phyloP scores from a whole-genome alignment of 2,113 vertebrate genomes.

The Prolemur simus region DNA sequence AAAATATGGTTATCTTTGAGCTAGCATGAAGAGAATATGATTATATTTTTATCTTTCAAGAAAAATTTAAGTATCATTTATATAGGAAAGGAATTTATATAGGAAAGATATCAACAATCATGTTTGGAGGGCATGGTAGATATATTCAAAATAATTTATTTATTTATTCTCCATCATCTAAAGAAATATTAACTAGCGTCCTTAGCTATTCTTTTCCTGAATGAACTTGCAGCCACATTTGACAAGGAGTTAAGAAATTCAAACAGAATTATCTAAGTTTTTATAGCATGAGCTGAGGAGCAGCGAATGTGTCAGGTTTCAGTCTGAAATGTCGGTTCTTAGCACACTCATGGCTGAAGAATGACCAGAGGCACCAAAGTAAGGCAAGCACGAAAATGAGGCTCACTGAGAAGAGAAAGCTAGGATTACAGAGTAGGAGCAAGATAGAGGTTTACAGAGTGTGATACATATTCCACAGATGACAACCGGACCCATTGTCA shows the following conservation, averaged over 20 bases:
- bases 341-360: too few relatives aligned
- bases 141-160: not conserved
- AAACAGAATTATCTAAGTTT: not conserved
- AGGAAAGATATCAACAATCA: not conserved
- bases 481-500: too few relatives aligned
- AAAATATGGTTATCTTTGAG: conserved; percentile 25
- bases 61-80: conserved; percentile 14
- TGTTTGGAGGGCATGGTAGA: not conserved
- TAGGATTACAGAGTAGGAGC: too few relatives aligned
- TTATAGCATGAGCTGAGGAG: not conserved
- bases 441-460: too few relatives aligned
- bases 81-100: not conserved
- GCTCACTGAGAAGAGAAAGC: too few relatives aligned
- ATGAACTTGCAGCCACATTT: not conserved
- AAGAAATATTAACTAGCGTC: conserved; percentile 17
- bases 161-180: conserved; percentile 4
- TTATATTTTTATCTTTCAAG: conserved; percentile 41
- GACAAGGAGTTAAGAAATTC: not conserved
- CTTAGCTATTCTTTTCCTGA: not conserved
- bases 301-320: not conserved
- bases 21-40: not conserved
- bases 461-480: too few relatives aligned
- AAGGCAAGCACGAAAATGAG: too few relatives aligned
- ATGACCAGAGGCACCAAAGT: too few relatives aligned
- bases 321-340: too few relatives aligned